These are phyloP conservation scores for Rhombomys opimus DNA, from an alignment of 2,113 vertebrate species.

Conservation along the genomic window DNA sequence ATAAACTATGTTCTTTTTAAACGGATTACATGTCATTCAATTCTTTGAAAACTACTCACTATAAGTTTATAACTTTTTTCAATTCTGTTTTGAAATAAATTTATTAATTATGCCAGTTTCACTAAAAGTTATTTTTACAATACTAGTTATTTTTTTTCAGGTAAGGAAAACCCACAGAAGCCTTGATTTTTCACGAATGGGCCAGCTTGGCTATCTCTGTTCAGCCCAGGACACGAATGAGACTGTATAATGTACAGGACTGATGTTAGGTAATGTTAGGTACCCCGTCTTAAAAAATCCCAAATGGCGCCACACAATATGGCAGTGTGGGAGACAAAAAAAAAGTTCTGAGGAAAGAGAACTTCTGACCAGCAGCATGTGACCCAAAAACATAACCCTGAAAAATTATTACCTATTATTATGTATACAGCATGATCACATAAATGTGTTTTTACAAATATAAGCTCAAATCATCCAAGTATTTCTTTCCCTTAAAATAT, in stretches of 20 bases:
- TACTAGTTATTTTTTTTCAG: constrained; percentile 37
- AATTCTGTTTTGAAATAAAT: constrained; percentile 30
- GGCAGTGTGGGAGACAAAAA: not conserved
- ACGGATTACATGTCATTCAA: not conserved
- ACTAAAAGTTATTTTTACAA: constrained; percentile 30
- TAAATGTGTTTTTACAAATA: constrained; percentile 33
- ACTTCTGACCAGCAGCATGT: not conserved
- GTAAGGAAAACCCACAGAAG: not conserved
- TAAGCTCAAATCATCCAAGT: constrained; percentile 15
- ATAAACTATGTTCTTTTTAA: not conserved
- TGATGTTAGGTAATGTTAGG: not conserved
- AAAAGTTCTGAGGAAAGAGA: not conserved
- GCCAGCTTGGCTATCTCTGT: not conserved
- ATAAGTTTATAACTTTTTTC: constrained; percentile 9
- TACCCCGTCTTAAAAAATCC: not conserved
- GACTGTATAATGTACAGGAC: not conserved
- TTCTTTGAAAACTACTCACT: not conserved
- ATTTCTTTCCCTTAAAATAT: not conserved
- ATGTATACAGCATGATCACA: constrained; percentile 3
- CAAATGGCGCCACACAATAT: constrained; percentile 47
- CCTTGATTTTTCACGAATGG: constrained; percentile 31
- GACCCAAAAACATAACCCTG: constrained; percentile 26
- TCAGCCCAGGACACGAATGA: constrained; percentile 19
- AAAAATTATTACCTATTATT: constrained; percentile 50
- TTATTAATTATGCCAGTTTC: constrained; percentile 45